Evolutionary conservation across 1,140 invertebrate species (phyloP), one percentile per base, ranked within the genome.

Genomic region (Phocides pigmalion): DNA sequence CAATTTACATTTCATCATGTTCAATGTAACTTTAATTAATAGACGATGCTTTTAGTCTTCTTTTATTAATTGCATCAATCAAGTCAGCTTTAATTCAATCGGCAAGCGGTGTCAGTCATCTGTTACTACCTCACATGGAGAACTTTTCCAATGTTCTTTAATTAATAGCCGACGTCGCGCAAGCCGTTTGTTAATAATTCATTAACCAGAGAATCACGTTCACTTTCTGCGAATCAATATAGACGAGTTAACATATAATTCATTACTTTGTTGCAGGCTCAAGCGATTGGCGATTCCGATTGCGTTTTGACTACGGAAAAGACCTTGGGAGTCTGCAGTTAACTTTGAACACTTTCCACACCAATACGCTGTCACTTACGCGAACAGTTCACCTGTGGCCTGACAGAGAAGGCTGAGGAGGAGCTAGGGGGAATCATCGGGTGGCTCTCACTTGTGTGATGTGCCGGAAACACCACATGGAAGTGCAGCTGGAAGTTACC

Each of bases 401-500:
- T 61, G 56, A 67, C 11, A 69, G 54, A 46, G 47, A 19, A 47
- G 41, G 59, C 41, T 64, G 59, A 46, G 41, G 53, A 42, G 58
- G 37, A 44, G 50, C 51, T 22, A 54, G 17, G 41, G 54, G 3
- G 25, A 46, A 41, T 11, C 15, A 66, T 68, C 32, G 56, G 62
- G 72, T 66, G 70, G 65, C 71, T 41, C 65, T 69, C 80, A 84
- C 74, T 76, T 76, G 77, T 87, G 88, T 82, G 83, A 90, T 90
- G 88, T 86, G 79, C 82, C 72, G 78, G 81, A 76, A 73, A 84
- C 82, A 84, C 74, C 79, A 76, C 85, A 81, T 68, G 62, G 69
- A 70, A 78, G 79, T 82, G 79, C 82, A 82, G 64, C 74, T 87
- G 65, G 88, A 89, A 72, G 80, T 89, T 68, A 90, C 88, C 72